Conservation (phyloP, 1,140 invertebrate species). For the Ptiloglossa arizonensis region DNA sequence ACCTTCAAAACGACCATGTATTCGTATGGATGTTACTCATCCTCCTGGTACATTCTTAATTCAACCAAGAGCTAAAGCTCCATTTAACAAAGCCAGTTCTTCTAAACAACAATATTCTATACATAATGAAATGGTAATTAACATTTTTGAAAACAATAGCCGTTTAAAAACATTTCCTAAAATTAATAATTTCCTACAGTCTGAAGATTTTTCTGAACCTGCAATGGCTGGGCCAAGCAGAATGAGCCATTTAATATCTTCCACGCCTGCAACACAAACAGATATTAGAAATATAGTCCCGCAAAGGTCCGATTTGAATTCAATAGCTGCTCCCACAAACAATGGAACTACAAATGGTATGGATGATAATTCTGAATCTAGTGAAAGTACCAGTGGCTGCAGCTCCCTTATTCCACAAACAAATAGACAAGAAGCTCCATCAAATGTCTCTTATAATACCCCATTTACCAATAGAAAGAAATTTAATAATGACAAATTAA, state of each 20-base stretch:
- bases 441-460: constrained; percentile 68
- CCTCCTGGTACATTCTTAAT: constrained; percentile 79
- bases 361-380: constrained; percentile 82
- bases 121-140: constrained; percentile 62
- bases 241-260: constrained; percentile 72
- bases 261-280: constrained; percentile 72
- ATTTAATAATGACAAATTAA: constrained; percentile 73
- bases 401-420: constrained; percentile 82
- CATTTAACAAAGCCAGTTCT: constrained; percentile 55
- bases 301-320: constrained; percentile 69
- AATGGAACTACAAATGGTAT: constrained; percentile 74
- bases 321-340: constrained; percentile 71
- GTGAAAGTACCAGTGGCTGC: constrained; percentile 82
- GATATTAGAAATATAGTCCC: constrained; percentile 61
- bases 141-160: not conserved
- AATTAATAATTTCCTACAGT: constrained; percentile 57
- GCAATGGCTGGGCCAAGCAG: constrained; percentile 71
- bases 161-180: not conserved
- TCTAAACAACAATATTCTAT: constrained; percentile 62
- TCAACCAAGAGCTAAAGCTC: constrained; percentile 63
- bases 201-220: constrained; percentile 73
- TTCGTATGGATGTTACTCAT: constrained; percentile 78
- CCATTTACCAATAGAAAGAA: constrained; percentile 73
- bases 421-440: constrained; percentile 74
- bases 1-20: constrained; percentile 76